phyloP scores from a whole-genome alignment of 1,140 invertebrate species.

The Drosophila erecta region DNA sequence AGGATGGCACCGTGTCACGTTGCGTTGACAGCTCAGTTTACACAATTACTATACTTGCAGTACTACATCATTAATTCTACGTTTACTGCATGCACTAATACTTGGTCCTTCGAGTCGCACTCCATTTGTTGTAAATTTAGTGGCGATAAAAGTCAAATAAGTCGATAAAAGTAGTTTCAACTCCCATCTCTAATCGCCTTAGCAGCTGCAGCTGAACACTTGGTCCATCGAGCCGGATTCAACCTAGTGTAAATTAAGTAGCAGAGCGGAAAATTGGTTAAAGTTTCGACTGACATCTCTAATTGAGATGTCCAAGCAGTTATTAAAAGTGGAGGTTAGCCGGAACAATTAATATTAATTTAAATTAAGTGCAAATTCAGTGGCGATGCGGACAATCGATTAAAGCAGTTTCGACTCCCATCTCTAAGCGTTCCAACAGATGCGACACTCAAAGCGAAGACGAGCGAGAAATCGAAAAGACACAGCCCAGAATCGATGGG shows the following conservation, averaged over 20 bases:
- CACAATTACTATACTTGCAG: neutral
- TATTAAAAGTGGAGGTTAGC: too few relatives aligned
- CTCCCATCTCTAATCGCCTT: conserved; percentile 36
- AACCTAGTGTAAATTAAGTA: neutral
- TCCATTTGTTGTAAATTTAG: neutral
- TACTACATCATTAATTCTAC: too few relatives aligned
- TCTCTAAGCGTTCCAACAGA: conserved; percentile 40
- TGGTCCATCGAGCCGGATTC: neutral
- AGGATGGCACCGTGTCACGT: conserved; percentile 22
- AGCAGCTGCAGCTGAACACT: conserved; percentile 18
- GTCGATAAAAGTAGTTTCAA: neutral
- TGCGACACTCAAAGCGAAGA: conserved; percentile 37
- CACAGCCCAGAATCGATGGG: conserved; percentile 24
- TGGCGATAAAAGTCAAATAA: too few relatives aligned
- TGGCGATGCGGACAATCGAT: neutral
- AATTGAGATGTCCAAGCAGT: too few relatives aligned
- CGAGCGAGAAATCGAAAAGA: conserved; percentile 73
- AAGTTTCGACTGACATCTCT: too few relatives aligned
- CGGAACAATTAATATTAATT: too few relatives aligned
- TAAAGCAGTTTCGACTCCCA: conserved; percentile 2
- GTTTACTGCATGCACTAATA: too few relatives aligned
- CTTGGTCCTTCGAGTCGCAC: neutral
- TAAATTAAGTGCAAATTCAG: too few relatives aligned
- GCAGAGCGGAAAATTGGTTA: conserved; percentile 1
- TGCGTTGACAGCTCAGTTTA: neutral